Percentiles rank a stretch among this genome's conserved stretches.
Conservation (phyloP, 1,140 invertebrate genomes). For the Myzus persicae region DNA sequence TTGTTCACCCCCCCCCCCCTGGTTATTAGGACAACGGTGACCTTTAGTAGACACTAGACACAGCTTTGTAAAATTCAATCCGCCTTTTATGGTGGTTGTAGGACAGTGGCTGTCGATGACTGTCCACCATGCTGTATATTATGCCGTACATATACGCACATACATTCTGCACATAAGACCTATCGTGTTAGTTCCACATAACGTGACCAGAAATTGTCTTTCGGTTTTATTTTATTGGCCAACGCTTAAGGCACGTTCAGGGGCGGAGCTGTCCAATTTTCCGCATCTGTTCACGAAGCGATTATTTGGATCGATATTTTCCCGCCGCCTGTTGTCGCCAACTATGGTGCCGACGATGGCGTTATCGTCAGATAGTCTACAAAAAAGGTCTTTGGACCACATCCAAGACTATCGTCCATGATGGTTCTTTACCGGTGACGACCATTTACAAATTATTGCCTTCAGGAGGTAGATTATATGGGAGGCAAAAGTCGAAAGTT, state of each 20-base stretch:
- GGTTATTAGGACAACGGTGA: background rate
- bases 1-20: background rate
- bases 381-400: constrained; percentile 23
- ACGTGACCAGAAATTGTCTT: constrained; percentile 31
- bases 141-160: background rate
- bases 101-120: background rate
- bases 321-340: background rate
- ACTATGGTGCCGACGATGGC: background rate
- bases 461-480: background rate
- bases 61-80: background rate
- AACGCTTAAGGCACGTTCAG: constrained; percentile 6
- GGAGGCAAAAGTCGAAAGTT: background rate
- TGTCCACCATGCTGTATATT: background rate
- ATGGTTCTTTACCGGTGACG: background rate
- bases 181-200: background rate
- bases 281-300: constrained; percentile 44
- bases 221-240: constrained; percentile 4
- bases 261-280: constrained; percentile 37
- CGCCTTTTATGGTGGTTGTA: background rate
- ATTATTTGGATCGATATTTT: constrained; percentile 49
- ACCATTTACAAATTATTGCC: background rate
- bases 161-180: background rate
- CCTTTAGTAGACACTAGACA: background rate
- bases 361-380: background rate
- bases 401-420: background rate